Percentiles rank a stretch among this genome's conserved stretches.
phyloP scores from a whole-genome alignment of 2,888 invertebrate species.

The Piscicola geometra region DNA sequence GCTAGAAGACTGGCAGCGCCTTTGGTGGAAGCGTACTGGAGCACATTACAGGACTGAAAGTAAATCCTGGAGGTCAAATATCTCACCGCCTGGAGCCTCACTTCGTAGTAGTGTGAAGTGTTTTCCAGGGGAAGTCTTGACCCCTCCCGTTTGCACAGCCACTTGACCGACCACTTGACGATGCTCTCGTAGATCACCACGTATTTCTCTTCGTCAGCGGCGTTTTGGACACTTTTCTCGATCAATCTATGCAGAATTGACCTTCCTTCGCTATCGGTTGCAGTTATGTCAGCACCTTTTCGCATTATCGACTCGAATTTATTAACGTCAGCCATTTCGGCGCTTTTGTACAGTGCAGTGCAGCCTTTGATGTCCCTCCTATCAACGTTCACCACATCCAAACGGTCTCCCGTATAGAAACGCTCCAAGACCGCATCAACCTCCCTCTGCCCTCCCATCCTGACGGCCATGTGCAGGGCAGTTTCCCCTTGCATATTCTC shows the following conservation, averaged over 20 bases:
- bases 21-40: slow-evolving; percentile 35
- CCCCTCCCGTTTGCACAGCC: slow-evolving; percentile 33
- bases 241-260: slow-evolving; percentile 34
- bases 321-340: slow-evolving; percentile 20
- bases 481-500: slow-evolving; percentile 37
- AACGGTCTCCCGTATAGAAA: slow-evolving; percentile 23
- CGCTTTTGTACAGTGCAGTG: slow-evolving; percentile 34
- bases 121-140: slow-evolving; percentile 30
- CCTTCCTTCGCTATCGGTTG: slow-evolving; percentile 13
- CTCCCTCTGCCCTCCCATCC: neutral
- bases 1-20: slow-evolving; percentile 32
- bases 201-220: slow-evolving; percentile 22
- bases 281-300: slow-evolving; percentile 34
- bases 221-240: slow-evolving; percentile 20
- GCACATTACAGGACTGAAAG: slow-evolving; percentile 30
- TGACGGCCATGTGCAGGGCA: slow-evolving; percentile 35
- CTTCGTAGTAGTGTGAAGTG: slow-evolving; percentile 27
- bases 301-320: slow-evolving; percentile 31
- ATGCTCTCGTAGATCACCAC: slow-evolving; percentile 32
- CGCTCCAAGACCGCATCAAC: slow-evolving; percentile 26
- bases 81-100: slow-evolving; percentile 27
- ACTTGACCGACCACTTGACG: slow-evolving; percentile 27
- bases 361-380: slow-evolving; percentile 31
- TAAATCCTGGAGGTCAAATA: slow-evolving; percentile 30
- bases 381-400: slow-evolving; percentile 35